These are phyloP conservation scores for Pseudomyrmex concolor DNA, from an alignment of 1,140 invertebrate species.

Conservation along the genomic window DNA sequence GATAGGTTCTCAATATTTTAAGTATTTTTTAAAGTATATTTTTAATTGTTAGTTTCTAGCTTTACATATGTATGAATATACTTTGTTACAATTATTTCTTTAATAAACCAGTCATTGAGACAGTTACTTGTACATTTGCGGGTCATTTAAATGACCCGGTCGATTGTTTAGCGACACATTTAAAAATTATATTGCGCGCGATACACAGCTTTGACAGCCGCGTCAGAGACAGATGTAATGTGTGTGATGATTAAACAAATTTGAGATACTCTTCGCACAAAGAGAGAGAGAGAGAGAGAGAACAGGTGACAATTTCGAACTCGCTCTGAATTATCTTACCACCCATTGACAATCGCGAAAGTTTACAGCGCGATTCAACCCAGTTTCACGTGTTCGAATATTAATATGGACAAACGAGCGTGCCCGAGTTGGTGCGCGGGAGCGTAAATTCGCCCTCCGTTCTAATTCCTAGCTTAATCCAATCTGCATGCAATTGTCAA, in stretches of 20 bases:
- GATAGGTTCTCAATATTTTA: too few species aligned
- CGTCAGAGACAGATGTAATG: background rate
- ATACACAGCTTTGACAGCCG: too few species aligned
- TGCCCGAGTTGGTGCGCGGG: constrained; percentile 39
- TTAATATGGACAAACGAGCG: constrained; percentile 71
- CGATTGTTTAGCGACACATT: too few species aligned
- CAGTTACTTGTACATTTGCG: too few species aligned
- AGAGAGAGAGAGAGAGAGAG: too few species aligned
- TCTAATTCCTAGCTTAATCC: constrained; percentile 74
- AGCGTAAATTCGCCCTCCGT: constrained; percentile 65
- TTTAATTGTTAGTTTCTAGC: too few species aligned
- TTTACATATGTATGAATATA: too few species aligned
- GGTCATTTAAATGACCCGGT: too few species aligned
- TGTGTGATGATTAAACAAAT: constrained; percentile 2
- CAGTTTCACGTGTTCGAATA: constrained; percentile 71
- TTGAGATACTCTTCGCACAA: background rate
- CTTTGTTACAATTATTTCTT: too few species aligned
- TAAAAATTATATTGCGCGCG: background rate
- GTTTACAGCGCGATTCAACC: constrained; percentile 53
- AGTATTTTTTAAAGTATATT: too few species aligned
- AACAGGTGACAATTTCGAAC: constrained; percentile 42
- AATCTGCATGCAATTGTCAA: constrained; percentile 75
- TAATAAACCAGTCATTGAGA: too few species aligned
- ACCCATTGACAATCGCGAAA: constrained; percentile 51
- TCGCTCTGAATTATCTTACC: constrained; percentile 44